Percentiles rank a stretch among this genome's conserved stretches.
Conservation (phyloP, 2,113 vertebrate genomes). For the Rhinolophus ferrumequinum region DNA sequence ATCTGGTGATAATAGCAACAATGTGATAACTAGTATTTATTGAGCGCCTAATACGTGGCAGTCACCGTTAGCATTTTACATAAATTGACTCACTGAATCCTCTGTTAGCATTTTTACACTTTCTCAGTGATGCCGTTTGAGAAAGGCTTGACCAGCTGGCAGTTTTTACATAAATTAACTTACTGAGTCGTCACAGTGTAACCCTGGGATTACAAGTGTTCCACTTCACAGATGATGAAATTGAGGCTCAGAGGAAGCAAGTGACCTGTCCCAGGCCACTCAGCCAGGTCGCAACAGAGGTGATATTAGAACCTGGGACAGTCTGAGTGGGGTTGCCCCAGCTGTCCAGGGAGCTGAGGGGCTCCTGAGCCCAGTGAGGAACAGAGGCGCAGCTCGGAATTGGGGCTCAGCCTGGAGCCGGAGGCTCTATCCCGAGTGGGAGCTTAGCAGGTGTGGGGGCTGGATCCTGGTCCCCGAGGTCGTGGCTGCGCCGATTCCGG, state of each 20-base stretch:
- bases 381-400: background rate
- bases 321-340: background rate
- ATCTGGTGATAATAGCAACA: background rate
- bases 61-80: background rate
- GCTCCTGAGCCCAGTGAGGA: background rate
- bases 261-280: background rate
- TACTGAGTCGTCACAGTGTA: background rate
- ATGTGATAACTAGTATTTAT: background rate
- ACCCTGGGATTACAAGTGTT: background rate
- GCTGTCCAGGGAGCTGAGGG: background rate
- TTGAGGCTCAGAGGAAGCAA: background rate
- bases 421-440: no score
- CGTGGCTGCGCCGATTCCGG: background rate
- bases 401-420: background rate
- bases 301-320: background rate
- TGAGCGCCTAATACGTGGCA: background rate
- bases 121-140: no score
- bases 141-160: no score
- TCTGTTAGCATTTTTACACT: background rate
- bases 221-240: background rate
- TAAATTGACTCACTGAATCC: background rate
- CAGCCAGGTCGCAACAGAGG: background rate
- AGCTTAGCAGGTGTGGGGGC: fast-evolving
- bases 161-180: background rate
- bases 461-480: fast-evolving